A percentile compares a stretch with the other conserved stretches of the same genome.
These are phyloP conservation scores for Ifrita kowaldi DNA, from an alignment of 2,113 vertebrate genomes.

Conservation along the genomic window DNA sequence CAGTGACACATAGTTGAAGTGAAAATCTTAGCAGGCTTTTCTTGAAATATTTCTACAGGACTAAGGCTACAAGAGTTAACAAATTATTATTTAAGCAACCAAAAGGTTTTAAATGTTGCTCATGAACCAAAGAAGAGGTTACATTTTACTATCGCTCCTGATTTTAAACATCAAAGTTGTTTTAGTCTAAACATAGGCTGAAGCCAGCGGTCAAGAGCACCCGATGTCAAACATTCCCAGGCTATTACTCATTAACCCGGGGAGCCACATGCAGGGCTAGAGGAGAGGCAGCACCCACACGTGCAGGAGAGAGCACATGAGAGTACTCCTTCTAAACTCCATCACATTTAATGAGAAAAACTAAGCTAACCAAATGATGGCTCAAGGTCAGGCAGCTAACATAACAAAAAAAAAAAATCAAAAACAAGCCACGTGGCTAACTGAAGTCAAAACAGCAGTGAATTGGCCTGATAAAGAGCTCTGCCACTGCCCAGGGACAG, in stretches of 20 bases:
- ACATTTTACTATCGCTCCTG: accelerated
- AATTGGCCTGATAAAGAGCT: neutral
- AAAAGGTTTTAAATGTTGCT: neutral
- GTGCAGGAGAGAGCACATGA: neutral
- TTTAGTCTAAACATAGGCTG: neutral
- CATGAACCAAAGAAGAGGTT: neutral
- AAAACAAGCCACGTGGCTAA: neutral
- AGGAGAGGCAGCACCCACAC: neutral
- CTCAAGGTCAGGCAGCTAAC: neutral
- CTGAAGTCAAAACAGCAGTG: neutral
- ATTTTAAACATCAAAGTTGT: neutral
- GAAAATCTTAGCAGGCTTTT: neutral
- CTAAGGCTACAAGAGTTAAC: neutral
- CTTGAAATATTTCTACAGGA: neutral
- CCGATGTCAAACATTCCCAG: slow-evolving; percentile 46
- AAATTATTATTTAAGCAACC: neutral
- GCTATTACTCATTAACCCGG: slow-evolving; percentile 63
- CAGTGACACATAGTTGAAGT: neutral
- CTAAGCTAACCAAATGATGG: neutral
- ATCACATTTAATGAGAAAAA: neutral
- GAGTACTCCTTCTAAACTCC: neutral
- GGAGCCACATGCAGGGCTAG: neutral
- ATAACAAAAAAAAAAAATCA: no score
- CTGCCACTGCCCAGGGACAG: neutral
- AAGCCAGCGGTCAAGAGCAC: neutral